Evolutionary conservation across 2,113 vertebrate genomes (phyloP).

Genomic region (Syrrhaptes paradoxus): DNA sequence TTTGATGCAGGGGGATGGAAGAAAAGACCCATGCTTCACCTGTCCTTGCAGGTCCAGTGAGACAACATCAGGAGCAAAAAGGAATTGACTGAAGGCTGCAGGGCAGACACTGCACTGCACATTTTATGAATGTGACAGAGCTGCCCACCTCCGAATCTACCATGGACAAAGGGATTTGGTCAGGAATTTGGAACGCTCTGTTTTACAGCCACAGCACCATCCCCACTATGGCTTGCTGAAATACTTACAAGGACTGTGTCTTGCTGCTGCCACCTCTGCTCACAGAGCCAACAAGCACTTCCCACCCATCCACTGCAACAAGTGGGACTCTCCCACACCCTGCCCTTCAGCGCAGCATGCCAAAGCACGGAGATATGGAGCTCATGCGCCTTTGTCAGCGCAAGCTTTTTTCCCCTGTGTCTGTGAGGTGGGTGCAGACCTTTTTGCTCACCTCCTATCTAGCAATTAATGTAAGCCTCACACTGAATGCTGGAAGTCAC

Average conservation of each 20-base stretch:
- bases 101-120: background rate
- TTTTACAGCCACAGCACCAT: background rate
- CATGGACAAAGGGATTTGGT: background rate
- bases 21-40: background rate
- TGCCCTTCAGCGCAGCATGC: background rate
- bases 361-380: background rate
- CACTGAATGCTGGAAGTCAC: background rate
- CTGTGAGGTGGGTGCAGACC: background rate
- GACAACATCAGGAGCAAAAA: background rate
- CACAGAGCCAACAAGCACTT: background rate
- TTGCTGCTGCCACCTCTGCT: background rate
- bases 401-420: background rate
- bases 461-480: background rate
- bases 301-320: background rate
- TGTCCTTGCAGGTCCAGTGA: background rate
- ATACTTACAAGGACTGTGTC: background rate
- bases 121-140: background rate
- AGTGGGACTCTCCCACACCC: background rate
- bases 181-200: background rate
- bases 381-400: accelerated
- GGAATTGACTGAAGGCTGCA: background rate
- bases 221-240: background rate
- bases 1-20: background rate
- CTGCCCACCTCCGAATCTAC: background rate
- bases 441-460: background rate